These are phyloP conservation scores for Chrysomela aeneicollis DNA, from an alignment of 2,888 invertebrate species.

Conservation along the genomic window DNA sequence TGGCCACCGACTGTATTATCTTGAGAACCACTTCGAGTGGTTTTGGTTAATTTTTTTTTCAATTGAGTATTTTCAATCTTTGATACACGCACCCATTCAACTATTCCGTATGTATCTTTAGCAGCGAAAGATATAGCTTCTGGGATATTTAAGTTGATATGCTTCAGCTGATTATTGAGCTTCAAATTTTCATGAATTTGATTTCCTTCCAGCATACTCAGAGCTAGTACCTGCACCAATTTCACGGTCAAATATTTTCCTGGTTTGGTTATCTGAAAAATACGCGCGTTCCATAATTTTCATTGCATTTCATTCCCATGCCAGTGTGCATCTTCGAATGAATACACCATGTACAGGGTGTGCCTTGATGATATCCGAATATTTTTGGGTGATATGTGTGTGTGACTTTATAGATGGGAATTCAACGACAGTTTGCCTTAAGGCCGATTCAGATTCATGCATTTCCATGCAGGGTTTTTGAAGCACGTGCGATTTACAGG, in stretches of 20 bases:
- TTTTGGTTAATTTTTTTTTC: neutral
- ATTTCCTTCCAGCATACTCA: conserved; percentile 69
- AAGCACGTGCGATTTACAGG: no score
- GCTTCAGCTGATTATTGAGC: conserved; percentile 57
- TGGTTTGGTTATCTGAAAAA: conserved; percentile 46
- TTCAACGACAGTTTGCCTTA: no score
- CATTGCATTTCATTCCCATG: no score
- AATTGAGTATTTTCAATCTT: neutral
- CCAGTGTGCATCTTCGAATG: no score
- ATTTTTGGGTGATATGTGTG: no score
- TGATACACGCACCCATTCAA: conserved; percentile 57
- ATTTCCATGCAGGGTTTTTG: no score
- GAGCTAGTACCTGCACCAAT: conserved; percentile 63
- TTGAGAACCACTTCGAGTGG: no score
- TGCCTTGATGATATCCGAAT: no score
- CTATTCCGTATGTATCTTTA: conserved; percentile 52
- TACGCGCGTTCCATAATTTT: neutral
- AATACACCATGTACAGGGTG: no score
- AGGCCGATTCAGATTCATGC: no score
- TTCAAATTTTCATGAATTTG: conserved; percentile 63
- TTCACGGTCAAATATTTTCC: conserved; percentile 45
- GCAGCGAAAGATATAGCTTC: conserved; percentile 63
- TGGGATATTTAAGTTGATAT: conserved; percentile 65
- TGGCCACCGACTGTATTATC: no score
- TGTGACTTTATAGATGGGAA: no score